Evolutionary conservation across 2,888 invertebrate species (phyloP).

Genomic region (Margaritifera margaritifera): DNA sequence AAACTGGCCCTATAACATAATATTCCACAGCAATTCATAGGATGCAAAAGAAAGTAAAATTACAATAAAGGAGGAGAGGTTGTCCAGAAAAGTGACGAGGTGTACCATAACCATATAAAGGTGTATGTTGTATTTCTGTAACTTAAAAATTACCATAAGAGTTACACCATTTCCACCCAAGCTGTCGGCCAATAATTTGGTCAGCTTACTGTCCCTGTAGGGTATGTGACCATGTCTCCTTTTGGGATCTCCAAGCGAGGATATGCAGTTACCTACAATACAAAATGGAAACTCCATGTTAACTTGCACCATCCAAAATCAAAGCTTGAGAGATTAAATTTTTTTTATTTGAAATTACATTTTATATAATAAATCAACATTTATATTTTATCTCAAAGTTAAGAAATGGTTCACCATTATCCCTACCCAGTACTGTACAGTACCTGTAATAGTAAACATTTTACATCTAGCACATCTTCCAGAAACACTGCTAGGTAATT

Average conservation of each 20-base stretch:
- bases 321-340: no score
- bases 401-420: no score
- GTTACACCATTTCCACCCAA: constrained; percentile 95
- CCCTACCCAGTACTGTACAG: no score
- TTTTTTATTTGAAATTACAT: neutral
- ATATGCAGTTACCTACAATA: constrained; percentile 89
- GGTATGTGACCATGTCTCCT: constrained; percentile 88
- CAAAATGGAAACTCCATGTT: no score
- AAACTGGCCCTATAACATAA: no score
- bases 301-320: no score
- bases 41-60: constrained; percentile 1
- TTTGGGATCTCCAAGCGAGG: constrained; percentile 83
- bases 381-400: no score
- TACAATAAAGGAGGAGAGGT: neutral
- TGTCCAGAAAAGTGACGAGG: neutral
- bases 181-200: constrained; percentile 93
- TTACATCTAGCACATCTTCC: no score
- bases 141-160: constrained; percentile 81
- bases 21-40: no score
- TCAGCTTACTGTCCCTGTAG: constrained; percentile 93
- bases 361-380: neutral
- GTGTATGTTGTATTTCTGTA: neutral
- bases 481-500: no score
- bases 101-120: neutral
- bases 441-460: no score